These are phyloP conservation scores for Semnornis frantzii DNA, from an alignment of 2,113 vertebrate species.

Conservation along the genomic window DNA sequence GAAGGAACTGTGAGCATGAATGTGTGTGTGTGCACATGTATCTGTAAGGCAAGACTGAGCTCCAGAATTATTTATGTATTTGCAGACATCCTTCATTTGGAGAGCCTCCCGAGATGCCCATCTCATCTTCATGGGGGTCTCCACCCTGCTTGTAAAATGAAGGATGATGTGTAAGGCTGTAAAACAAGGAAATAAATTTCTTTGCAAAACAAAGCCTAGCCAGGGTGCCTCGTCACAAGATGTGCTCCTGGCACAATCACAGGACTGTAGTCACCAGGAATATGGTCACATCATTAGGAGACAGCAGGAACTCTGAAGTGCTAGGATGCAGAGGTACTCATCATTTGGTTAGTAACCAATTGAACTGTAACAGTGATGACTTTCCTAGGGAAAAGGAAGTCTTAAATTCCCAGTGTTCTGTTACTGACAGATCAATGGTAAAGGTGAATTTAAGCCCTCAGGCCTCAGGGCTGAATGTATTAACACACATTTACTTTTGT, in stretches of 20 bases:
- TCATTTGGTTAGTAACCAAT: not conserved
- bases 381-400: not conserved
- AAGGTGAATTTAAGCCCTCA: not conserved
- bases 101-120: not conserved
- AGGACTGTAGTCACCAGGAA: not conserved
- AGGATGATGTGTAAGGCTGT: not conserved
- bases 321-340: not conserved
- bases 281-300: not conserved
- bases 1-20: not conserved
- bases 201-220: not conserved
- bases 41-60: not conserved
- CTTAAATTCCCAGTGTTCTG: not conserved
- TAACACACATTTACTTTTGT: not conserved
- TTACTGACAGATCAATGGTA: not conserved
- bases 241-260: not conserved
- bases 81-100: not conserved
- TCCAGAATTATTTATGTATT: not conserved
- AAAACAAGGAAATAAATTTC: constrained; percentile 33
- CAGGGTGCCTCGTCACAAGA: not conserved
- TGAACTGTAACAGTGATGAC: not conserved
- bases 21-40: not conserved
- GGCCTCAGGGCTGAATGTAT: not conserved
- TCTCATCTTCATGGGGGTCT: not conserved
- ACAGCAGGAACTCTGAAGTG: not conserved
- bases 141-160: not conserved